Base-by-base conservation (phyloP, 2,888 invertebrate genomes). In the Nephrocerus scutellatus region DNA sequence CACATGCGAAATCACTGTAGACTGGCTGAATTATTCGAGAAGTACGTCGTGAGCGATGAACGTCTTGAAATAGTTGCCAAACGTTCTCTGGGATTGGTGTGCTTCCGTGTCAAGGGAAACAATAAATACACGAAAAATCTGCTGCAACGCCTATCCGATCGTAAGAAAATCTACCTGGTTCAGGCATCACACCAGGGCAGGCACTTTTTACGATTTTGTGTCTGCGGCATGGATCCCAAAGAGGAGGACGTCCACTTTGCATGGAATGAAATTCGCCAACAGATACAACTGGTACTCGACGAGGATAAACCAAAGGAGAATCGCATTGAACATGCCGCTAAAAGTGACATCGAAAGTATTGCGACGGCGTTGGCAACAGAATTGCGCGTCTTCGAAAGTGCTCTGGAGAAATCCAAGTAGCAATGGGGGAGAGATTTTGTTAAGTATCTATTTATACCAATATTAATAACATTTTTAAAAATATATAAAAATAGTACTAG, bases 21-120 rank as follows among this genome's bases (percentile, higher is more conserved):
- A 6, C 68, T 93, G 46, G 92, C 95, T 0, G 72, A 81, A 50
- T 71, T 82, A 51, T 92, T 97, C 59, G 84, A 85, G 46, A 66
- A 75, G 1, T 67, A 84, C 19, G 79, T 91, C 0, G 62, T 67
- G 36, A 63, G 70, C 1, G 91, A 95, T 62, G 66, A 73, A 1
- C 74, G 85, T 46, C 96, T 95, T 62, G 82, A 93, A 59, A 68
- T 93, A 6, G 75, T 82, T 34, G 76, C 76, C 1, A 79, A 84
- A 44, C 78, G 79, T 2, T 72, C 74, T 1, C 73, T 93, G 73
- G 90, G 88, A 0, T 71, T 96, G 15, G 88, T 95, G 6, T 95
- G 93, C 59, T 96, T 97, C 64, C 75, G 90, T 55, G 66, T 92
- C 21, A 85, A 81, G 70, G 84, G 78, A 1, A 76, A 79, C 1